Conservation (phyloP, 30 jellyfish, hydroid and myxozoan species). For the Hydractinia symbiolongicarpus region DNA sequence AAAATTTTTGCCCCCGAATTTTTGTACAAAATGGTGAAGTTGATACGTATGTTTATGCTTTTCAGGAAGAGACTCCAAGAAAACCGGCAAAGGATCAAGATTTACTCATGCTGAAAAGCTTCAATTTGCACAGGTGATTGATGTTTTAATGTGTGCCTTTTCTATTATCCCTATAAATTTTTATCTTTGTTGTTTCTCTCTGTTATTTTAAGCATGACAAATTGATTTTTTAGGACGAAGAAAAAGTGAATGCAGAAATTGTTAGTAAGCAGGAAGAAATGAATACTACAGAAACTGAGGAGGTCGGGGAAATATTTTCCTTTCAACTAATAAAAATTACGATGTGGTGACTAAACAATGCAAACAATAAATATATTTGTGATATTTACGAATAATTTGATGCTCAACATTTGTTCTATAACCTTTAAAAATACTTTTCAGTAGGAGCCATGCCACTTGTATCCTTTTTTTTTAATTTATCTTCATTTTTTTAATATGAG, state of each 20-base stretch:
- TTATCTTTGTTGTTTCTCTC: background rate
- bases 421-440: too few species aligned
- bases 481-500: too few species aligned
- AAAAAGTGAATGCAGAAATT: slow-evolving; percentile 28
- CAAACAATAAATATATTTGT: too few species aligned
- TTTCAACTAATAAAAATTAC: background rate
- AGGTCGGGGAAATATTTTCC: slow-evolving; percentile 22
- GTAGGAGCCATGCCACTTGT: too few species aligned
- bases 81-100: slow-evolving; percentile 69
- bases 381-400: too few species aligned
- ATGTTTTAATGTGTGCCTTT: background rate
- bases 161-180: background rate
- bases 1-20: too few species aligned
- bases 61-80: slow-evolving; percentile 45
- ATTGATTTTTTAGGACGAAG: slow-evolving; percentile 43
- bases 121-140: slow-evolving; percentile 63
- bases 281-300: slow-evolving; percentile 54
- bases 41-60: background rate
- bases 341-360: too few species aligned
- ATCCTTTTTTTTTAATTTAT: too few species aligned
- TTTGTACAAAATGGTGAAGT: too few species aligned
- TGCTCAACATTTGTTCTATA: too few species aligned
- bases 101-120: slow-evolving; percentile 87
- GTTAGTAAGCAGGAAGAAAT: slow-evolving; percentile 29
- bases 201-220: background rate